Percentiles rank a stretch among this genome's conserved stretches.
phyloP scores from a whole-genome alignment of 2,797 vertebrate genomes.

The Sebastes itinus region DNA sequence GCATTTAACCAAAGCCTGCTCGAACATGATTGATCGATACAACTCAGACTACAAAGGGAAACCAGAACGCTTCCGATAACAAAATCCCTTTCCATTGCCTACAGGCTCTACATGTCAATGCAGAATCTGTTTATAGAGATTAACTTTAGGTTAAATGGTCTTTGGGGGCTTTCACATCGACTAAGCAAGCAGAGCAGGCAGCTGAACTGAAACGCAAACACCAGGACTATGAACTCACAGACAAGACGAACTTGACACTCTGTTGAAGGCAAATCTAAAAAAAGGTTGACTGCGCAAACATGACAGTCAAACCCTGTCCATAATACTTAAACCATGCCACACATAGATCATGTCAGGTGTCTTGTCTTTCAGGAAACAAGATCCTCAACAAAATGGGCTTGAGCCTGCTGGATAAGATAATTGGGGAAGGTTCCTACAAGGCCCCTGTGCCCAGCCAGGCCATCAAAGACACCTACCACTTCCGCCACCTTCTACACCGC shows the following conservation, averaged over 20 bases:
- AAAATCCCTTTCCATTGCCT: too few relatives aligned
- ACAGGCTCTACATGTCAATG: too few relatives aligned
- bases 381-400: constrained; percentile 85
- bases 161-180: too few relatives aligned
- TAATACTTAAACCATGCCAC: background rate
- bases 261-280: background rate
- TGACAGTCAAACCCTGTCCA: background rate
- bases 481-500: constrained; percentile 70
- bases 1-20: too few relatives aligned
- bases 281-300: background rate
- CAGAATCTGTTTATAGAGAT: too few relatives aligned
- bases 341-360: background rate
- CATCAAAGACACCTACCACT: constrained; percentile 72
- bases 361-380: constrained; percentile 76
- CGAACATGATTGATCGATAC: too few relatives aligned
- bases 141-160: too few relatives aligned
- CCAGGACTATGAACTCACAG: too few relatives aligned
- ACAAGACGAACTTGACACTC: background rate
- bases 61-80: too few relatives aligned
- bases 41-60: too few relatives aligned
- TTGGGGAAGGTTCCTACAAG: constrained; percentile 53
- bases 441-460: constrained; percentile 29
- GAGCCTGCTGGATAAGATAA: constrained; percentile 63
- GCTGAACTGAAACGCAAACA: too few relatives aligned
- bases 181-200: too few relatives aligned